These are phyloP conservation scores for Rhynchotus rufescens DNA, from an alignment of 2,797 vertebrate genomes.

Conservation along the genomic window DNA sequence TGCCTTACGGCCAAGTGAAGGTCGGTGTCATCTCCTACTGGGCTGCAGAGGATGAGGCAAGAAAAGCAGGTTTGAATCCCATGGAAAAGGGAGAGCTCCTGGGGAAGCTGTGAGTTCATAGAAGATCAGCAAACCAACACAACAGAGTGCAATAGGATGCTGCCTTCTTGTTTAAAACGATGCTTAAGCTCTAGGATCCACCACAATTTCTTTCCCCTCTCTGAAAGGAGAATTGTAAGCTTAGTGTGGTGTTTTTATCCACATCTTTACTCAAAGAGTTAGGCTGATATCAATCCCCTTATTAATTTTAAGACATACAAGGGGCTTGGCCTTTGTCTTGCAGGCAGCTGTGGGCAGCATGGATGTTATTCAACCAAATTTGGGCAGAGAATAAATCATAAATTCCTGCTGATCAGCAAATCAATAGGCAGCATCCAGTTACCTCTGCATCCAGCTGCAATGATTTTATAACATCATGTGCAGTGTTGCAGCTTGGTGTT, in stretches of 20 bases:
- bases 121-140: background rate
- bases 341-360: background rate
- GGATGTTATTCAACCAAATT: background rate
- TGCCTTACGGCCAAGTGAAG: background rate
- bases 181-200: background rate
- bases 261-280: background rate
- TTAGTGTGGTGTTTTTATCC: background rate
- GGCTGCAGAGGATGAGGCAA: constrained; percentile 25
- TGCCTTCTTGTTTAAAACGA: background rate
- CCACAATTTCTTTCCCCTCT: background rate
- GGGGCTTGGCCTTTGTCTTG: background rate
- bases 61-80: background rate
- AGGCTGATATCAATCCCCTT: background rate
- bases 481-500: background rate
- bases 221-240: background rate
- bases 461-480: background rate
- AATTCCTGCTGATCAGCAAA: background rate
- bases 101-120: background rate
- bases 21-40: background rate
- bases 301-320: background rate
- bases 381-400: background rate
- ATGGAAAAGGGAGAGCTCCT: background rate
- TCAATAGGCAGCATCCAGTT: background rate
- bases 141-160: background rate
- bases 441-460: background rate